phyloP scores from a whole-genome alignment of 1,140 invertebrate genomes.

The Drosophila insularis region DNA sequence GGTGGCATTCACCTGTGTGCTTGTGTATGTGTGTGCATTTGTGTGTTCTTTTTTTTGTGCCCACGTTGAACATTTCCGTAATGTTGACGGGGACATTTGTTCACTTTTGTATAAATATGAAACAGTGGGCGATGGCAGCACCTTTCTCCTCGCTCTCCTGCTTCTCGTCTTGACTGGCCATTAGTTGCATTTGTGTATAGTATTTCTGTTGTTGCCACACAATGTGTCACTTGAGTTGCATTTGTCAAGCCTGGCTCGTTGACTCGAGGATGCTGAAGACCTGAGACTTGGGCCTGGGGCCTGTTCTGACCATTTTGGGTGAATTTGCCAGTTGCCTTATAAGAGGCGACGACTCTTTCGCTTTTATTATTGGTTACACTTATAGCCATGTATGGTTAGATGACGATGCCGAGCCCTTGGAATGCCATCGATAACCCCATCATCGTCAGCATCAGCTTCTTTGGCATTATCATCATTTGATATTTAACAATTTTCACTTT shows the following conservation, averaged over 20 bases:
- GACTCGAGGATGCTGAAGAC: constrained; percentile 17
- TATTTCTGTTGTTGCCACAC: constrained; percentile 59
- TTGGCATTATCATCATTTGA: constrained; percentile 30
- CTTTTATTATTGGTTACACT: constrained; percentile 57
- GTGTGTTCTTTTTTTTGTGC: constrained; percentile 17
- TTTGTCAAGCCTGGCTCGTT: constrained; percentile 66
- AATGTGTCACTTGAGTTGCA: constrained; percentile 80
- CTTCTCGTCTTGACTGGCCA: constrained; percentile 41
- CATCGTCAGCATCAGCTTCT: not conserved
- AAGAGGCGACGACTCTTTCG: constrained; percentile 50
- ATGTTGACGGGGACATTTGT: constrained; percentile 42
- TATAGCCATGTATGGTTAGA: constrained; percentile 70
- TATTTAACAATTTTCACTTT: constrained; percentile 47
- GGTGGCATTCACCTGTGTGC: constrained; percentile 74
- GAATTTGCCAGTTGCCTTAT: constrained; percentile 66
- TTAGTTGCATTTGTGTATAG: constrained; percentile 50
- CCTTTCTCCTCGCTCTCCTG: not conserved
- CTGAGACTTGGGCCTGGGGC: not conserved
- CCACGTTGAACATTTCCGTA: constrained; percentile 62
- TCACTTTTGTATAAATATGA: constrained; percentile 67
- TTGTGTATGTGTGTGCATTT: not conserved
- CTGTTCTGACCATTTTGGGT: constrained; percentile 69
- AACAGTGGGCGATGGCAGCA: constrained; percentile 34
- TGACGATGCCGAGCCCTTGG: constrained; percentile 37
- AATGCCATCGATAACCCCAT: constrained; percentile 21